Conservation (phyloP, 1,140 invertebrate species). For the Micrasema minimum region DNA sequence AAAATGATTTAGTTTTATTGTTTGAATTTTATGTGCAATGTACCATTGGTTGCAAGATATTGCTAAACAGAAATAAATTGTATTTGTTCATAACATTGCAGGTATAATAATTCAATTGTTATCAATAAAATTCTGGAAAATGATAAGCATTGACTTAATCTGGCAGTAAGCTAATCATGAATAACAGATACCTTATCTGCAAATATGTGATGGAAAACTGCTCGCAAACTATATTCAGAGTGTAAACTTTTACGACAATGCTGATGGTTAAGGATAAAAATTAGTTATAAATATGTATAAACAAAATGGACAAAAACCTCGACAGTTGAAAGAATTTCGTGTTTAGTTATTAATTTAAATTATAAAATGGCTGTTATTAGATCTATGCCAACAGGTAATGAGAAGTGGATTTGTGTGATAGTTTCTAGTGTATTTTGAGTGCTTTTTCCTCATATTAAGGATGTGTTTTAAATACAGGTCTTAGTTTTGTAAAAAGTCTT, state of each 20-base stretch:
- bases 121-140: slow-evolving; percentile 26
- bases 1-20: too few relatives aligned
- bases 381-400: too few relatives aligned
- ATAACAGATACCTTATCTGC: slow-evolving; percentile 33
- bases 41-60: too few relatives aligned
- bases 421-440: too few relatives aligned
- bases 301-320: slow-evolving; percentile 11
- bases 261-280: neutral
- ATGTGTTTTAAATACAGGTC: too few relatives aligned
- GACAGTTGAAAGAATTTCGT: neutral
- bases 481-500: too few relatives aligned
- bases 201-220: slow-evolving; percentile 11
- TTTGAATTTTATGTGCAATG: too few relatives aligned
- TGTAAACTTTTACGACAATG: slow-evolving; percentile 4
- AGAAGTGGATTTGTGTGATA: too few relatives aligned
- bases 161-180: slow-evolving; percentile 15
- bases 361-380: slow-evolving; percentile 29
- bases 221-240: slow-evolving; percentile 11
- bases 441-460: too few relatives aligned
- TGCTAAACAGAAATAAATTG: too few relatives aligned
- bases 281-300: neutral
- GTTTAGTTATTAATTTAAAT: slow-evolving; percentile 2
- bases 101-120: slow-evolving; percentile 16
- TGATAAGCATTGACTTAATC: slow-evolving; percentile 13
- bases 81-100: too few relatives aligned